These are phyloP conservation scores for Barypeithes pellucidus DNA, from an alignment of 2,888 invertebrate species.

Conservation along the genomic window DNA sequence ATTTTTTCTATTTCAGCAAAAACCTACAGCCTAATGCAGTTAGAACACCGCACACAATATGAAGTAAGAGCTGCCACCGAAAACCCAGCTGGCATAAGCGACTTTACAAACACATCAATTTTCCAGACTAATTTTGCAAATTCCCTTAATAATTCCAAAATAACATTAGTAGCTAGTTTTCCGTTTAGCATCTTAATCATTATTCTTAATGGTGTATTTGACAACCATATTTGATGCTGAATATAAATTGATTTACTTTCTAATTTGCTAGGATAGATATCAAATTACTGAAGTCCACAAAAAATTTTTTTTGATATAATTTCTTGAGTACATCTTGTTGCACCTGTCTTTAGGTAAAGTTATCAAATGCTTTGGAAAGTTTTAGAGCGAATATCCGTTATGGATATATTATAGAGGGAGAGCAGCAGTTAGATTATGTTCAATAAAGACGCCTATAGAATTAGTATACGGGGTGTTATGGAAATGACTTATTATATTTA, in stretches of 20 bases:
- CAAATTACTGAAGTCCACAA: conserved; percentile 3
- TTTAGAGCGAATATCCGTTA: no score
- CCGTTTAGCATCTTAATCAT: conserved; percentile 2
- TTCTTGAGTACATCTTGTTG: background rate
- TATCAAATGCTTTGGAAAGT: no score
- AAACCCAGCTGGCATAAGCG: conserved; percentile 73
- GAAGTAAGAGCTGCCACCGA: conserved; percentile 73
- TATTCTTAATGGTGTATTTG: background rate
- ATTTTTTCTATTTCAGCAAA: conserved; percentile 67
- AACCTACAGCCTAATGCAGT: conserved; percentile 71
- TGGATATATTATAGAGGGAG: no score
- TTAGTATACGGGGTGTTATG: no score
- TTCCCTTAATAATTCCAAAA: conserved; percentile 4
- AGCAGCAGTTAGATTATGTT: no score
- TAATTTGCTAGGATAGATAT: conserved; percentile 1
- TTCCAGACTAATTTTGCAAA: conserved; percentile 57
- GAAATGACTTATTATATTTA: no score
- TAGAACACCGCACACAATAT: conserved; percentile 73
- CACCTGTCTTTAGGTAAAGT: background rate
- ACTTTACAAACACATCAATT: conserved; percentile 63
- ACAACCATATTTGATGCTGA: conserved; percentile 4
- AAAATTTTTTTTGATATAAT: background rate
- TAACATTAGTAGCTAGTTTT: conserved; percentile 13
- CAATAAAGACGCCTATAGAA: no score
- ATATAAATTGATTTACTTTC: background rate